Conservation (phyloP, 2,113 vertebrate genomes). For the Podarcis cretensis region DNA sequence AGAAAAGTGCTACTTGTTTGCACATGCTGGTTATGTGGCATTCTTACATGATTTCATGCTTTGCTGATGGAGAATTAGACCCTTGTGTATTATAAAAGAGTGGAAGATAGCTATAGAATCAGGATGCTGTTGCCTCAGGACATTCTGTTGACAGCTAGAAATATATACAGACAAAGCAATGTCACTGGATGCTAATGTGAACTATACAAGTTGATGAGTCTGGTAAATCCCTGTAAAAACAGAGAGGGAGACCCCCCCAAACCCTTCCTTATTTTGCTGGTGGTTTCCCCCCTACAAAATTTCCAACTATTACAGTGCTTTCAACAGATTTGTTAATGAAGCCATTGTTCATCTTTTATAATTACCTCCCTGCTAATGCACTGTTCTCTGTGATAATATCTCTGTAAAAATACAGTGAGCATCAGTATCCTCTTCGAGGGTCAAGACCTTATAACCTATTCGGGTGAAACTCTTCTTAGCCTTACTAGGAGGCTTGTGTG, state of each 20-base stretch:
- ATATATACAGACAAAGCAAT: constrained; percentile 90
- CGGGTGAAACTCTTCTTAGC: constrained; percentile 25
- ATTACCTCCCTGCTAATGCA: constrained; percentile 53
- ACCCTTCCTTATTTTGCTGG: constrained; percentile 63
- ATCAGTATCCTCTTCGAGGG: constrained; percentile 20
- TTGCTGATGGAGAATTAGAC: constrained; percentile 97
- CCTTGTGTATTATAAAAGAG: constrained; percentile 90
- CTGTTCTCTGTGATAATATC: constrained; percentile 26
- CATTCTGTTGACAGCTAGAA: constrained; percentile 96
- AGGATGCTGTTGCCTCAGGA: constrained; percentile 94
- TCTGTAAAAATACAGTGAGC: neutral
- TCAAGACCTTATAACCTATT: constrained; percentile 38
- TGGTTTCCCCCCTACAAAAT: constrained; percentile 59
- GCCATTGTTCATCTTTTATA: constrained; percentile 61
- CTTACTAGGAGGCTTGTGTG: neutral
- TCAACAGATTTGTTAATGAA: constrained; percentile 49
- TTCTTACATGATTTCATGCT: constrained; percentile 97
- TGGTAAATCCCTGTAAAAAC: constrained; percentile 85
- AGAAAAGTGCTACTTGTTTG: constrained; percentile 85
- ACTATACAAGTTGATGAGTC: constrained; percentile 88
- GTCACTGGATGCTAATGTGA: constrained; percentile 94
- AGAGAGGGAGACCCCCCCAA: constrained; percentile 52
- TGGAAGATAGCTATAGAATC: constrained; percentile 86
- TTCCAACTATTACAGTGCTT: constrained; percentile 37
- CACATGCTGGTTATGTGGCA: constrained; percentile 88